Evolutionary conservation across 1,140 invertebrate species (phyloP).

Genomic region (Reticulitermes speratus): DNA sequence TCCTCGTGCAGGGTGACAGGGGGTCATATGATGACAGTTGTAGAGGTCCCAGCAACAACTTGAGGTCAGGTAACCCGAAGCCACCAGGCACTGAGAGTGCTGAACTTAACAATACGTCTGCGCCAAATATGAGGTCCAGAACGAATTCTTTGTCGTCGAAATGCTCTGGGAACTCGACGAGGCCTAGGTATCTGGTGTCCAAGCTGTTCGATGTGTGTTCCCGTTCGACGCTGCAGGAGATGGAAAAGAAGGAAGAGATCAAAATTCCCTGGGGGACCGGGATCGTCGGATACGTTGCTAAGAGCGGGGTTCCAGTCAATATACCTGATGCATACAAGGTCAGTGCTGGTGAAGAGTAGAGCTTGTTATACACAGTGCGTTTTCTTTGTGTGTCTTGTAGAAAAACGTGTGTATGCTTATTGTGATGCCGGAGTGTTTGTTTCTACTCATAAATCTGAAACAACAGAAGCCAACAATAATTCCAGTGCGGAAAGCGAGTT

Average conservation of each 20-base stretch:
- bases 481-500: no score
- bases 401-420: no score
- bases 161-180: conserved; percentile 41
- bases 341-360: conserved; percentile 39
- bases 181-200: conserved; percentile 73
- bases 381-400: no score
- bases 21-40: neutral
- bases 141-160: conserved; percentile 51
- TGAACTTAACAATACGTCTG: neutral
- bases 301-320: conserved; percentile 89
- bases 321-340: conserved; percentile 96
- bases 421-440: no score
- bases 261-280: conserved; percentile 87
- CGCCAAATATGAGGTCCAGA: conserved; percentile 41
- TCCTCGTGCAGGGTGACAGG: conserved; percentile 83
- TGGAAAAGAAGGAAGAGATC: conserved; percentile 90
- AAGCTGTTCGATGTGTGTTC: conserved; percentile 94
- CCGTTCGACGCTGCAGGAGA: conserved; percentile 83
- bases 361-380: no score
- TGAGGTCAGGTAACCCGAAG: conserved; percentile 30
- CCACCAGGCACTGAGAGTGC: conserved; percentile 34
- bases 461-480: no score
- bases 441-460: no score
- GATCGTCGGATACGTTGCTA: conserved; percentile 91
- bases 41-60: conserved; percentile 41